Conservation (phyloP, 2,888 invertebrate species). For the Drosophila glabriapex region DNA sequence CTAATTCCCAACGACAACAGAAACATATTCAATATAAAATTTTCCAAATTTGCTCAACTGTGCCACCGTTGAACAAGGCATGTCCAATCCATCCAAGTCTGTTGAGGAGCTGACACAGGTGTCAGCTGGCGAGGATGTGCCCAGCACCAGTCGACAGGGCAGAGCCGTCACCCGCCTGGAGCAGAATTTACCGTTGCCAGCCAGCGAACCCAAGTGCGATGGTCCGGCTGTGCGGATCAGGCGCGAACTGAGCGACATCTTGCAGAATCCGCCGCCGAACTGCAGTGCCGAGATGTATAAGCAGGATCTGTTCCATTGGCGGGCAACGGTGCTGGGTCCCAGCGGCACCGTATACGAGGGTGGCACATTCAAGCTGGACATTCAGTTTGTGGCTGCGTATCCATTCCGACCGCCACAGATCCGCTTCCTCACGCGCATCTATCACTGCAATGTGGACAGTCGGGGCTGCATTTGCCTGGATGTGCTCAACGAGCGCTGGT, state of each 20-base stretch:
- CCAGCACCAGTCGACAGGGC: slow-evolving; percentile 43
- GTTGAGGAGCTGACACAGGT: background rate
- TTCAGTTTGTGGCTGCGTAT: slow-evolving; percentile 59
- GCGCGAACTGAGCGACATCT: slow-evolving; percentile 59
- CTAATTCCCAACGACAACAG: slow-evolving; percentile 20
- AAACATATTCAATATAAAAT: slow-evolving; percentile 16
- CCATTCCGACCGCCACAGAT: slow-evolving; percentile 68
- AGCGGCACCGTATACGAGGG: slow-evolving; percentile 60
- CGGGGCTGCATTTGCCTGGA: slow-evolving; percentile 68
- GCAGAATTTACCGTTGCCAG: background rate
- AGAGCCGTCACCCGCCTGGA: background rate
- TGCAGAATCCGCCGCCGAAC: slow-evolving; percentile 67
- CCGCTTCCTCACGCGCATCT: slow-evolving; percentile 67
- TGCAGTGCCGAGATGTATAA: slow-evolving; percentile 55
- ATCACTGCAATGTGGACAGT: slow-evolving; percentile 73
- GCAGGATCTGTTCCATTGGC: slow-evolving; percentile 62
- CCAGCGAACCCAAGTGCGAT: background rate
- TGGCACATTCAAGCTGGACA: slow-evolving; percentile 61
- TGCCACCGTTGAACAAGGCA: background rate
- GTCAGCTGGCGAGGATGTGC: slow-evolving; percentile 32
- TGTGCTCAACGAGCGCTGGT: slow-evolving; percentile 71
- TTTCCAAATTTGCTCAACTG: slow-evolving; percentile 29
- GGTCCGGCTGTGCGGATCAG: slow-evolving; percentile 35
- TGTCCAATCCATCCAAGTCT: slow-evolving; percentile 28
- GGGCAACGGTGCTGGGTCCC: slow-evolving; percentile 57